Conservation (phyloP, 2,113 vertebrate species). For the Oryzias curvinotus region DNA sequence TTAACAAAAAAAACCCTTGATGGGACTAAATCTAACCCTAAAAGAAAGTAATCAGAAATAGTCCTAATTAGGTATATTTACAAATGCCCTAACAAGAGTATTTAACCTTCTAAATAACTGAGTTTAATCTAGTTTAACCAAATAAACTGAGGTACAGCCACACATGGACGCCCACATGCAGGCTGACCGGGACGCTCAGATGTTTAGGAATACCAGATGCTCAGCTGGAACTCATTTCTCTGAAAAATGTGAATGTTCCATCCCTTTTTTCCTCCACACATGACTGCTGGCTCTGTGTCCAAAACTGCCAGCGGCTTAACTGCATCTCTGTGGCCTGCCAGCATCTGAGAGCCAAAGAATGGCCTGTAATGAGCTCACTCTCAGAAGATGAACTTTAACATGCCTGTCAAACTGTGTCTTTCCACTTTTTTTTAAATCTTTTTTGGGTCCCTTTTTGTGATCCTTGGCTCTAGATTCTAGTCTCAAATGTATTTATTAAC, state of each 20-base stretch:
- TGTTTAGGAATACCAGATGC: constrained; percentile 68
- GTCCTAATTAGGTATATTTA: too few species aligned
- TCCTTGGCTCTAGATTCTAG: too few species aligned
- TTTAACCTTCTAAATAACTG: too few species aligned
- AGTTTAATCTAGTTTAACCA: too few species aligned
- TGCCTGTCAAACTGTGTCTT: too few species aligned
- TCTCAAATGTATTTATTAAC: background rate
- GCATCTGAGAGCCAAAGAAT: background rate
- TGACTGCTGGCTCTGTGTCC: constrained; percentile 32
- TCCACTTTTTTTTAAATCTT: too few species aligned
- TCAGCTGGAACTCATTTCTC: constrained; percentile 34
- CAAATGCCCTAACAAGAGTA: too few species aligned
- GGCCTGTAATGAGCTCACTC: too few species aligned
- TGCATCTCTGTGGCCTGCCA: constrained; percentile 15
- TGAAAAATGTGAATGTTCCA: constrained; percentile 47
- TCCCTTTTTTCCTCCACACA: constrained; percentile 65
- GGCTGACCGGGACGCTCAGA: constrained; percentile 18
- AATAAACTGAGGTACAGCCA: background rate
- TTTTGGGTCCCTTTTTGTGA: too few species aligned
- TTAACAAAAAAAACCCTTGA: background rate
- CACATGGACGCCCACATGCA: constrained; percentile 1
- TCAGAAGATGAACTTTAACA: too few species aligned
- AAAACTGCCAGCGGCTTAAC: constrained; percentile 35
- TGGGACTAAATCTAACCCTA: background rate
- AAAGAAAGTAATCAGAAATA: too few species aligned